phyloP scores from a whole-genome alignment of 37 sponge, comb jelly and placozoan species.

The Axinella damicornis region DNA sequence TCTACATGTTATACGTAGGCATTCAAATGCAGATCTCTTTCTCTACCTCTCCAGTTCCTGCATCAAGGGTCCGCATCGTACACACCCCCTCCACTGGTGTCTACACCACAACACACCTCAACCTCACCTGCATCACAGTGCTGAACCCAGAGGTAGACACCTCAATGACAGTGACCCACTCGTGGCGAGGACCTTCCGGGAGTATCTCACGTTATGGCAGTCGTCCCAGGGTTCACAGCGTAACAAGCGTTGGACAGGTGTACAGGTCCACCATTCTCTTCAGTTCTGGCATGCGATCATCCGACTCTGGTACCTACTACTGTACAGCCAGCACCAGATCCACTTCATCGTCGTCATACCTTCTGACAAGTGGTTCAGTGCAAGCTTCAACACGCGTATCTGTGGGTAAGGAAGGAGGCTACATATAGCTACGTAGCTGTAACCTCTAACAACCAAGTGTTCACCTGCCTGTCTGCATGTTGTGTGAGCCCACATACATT shows the following conservation, averaged over 20 bases:
- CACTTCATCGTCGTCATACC: neutral
- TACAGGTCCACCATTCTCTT: too few species aligned
- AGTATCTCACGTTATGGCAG: too few species aligned
- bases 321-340: neutral
- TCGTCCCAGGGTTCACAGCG: too few species aligned
- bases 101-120: slow-evolving; percentile 3
- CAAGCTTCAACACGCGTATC: neutral
- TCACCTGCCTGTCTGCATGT: too few species aligned
- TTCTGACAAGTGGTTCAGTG: neutral
- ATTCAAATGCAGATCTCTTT: neutral
- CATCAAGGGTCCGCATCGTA: neutral
- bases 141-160: slow-evolving; percentile 7
- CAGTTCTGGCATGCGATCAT: neutral
- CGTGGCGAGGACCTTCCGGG: slow-evolving; percentile 10
- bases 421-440: too few species aligned
- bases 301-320: neutral
- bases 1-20: too few species aligned
- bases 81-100: neutral
- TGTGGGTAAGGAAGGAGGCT: neutral
- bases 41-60: neutral
- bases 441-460: too few species aligned
- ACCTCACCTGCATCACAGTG: slow-evolving; percentile 17
- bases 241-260: too few species aligned
- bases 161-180: neutral
- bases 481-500: too few species aligned